Evolutionary conservation across 2,888 invertebrate species (phyloP).

Genomic region (Lepidochitona cinerea): DNA sequence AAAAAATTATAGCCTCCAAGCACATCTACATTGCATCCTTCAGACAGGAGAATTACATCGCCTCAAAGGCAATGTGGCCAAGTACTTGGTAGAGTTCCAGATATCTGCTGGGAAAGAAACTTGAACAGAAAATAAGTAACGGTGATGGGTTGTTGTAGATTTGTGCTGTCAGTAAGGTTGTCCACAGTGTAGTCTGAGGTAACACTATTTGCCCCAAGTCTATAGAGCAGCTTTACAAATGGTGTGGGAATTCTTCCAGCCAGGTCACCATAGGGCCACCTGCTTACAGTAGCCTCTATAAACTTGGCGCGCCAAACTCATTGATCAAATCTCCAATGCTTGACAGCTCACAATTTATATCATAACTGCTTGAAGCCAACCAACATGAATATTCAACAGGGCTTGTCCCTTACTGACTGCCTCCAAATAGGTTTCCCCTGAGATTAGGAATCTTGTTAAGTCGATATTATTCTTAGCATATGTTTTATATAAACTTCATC

Average conservation of each 20-base stretch:
- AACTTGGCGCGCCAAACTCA: neutral
- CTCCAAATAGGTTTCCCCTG: no score
- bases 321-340: neutral
- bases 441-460: no score
- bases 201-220: neutral
- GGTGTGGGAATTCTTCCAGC: neutral
- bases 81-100: no score
- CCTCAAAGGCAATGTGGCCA: no score
- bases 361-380: neutral
- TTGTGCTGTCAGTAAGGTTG: neutral
- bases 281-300: neutral
- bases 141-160: neutral
- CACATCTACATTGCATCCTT: no score
- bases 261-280: neutral
- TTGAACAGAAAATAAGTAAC: neutral
- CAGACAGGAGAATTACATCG: no score
- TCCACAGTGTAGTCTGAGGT: neutral
- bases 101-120: neutral
- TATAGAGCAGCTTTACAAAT: neutral
- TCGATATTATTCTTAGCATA: no score
- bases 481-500: no score
- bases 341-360: neutral
- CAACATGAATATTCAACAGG: neutral
- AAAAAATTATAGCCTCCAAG: no score
- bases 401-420: neutral